Conservation (phyloP, 2,797 vertebrate genomes). For the Rachycentron canadum region DNA sequence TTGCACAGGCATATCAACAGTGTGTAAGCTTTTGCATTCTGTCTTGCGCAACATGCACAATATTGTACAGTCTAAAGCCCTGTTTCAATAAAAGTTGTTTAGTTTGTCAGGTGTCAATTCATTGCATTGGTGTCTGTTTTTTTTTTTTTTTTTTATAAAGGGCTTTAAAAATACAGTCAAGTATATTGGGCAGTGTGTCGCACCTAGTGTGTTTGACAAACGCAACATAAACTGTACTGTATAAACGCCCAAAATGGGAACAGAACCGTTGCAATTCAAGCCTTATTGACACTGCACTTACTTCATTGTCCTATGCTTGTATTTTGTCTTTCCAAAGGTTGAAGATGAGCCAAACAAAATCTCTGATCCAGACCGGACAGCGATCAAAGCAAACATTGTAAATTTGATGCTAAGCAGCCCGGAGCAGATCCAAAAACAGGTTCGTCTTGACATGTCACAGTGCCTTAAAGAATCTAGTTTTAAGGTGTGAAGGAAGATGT, state of each 20-base stretch:
- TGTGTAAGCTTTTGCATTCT: not conserved
- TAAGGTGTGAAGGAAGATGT: not conserved
- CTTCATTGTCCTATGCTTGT: not conserved
- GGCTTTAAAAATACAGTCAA: not conserved
- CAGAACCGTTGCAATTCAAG: not conserved
- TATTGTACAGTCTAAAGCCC: not conserved
- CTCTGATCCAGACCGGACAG: constrained; percentile 92
- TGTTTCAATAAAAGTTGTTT: not conserved
- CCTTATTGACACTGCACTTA: not conserved
- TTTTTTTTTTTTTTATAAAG: too few species aligned
- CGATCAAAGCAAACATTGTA: constrained; percentile 97
- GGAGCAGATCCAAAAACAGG: constrained; percentile 99
- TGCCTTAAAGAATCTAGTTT: not conserved
- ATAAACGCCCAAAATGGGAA: not conserved
- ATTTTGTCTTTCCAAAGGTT: constrained; percentile 74
- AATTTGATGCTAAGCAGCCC: constrained; percentile 98
- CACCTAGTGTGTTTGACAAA: not conserved
- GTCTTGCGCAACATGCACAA: not conserved
- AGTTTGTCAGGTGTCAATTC: not conserved
- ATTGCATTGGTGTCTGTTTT: not conserved
- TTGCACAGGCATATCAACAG: not conserved
- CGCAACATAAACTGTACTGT: too few species aligned
- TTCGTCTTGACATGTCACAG: constrained; percentile 54
- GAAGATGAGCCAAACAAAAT: constrained; percentile 99
- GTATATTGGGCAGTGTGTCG: not conserved